Percentiles rank a stretch among this genome's conserved stretches.
Evolutionary conservation across 2,113 vertebrate genomes (phyloP).

Genomic region (Verasper variegatus): DNA sequence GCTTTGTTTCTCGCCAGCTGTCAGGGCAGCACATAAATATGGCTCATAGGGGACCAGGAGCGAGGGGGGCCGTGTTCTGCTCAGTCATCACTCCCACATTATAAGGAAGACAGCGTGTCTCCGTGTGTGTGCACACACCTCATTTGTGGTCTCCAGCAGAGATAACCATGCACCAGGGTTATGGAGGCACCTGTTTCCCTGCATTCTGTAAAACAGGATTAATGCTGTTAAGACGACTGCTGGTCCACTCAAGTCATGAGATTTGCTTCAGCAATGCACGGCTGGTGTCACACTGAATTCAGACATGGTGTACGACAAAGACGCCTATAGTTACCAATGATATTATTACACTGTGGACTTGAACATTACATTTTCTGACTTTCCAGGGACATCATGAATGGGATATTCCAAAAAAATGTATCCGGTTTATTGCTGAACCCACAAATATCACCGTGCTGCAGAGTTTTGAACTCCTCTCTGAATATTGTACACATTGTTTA

Average conservation of each 20-base stretch:
- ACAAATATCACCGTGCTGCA: constrained; percentile 26
- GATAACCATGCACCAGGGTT: constrained; percentile 3
- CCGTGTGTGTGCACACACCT: constrained; percentile 14
- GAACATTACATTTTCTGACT: background rate
- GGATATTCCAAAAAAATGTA: constrained; percentile 22
- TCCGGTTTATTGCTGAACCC: constrained; percentile 13
- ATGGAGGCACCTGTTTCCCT: constrained; percentile 52
- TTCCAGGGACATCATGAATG: constrained; percentile 28
- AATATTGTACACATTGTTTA: constrained; percentile 69
- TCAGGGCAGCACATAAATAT: constrained; percentile 70
- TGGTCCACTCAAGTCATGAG: background rate
- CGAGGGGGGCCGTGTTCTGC: constrained; percentile 51
- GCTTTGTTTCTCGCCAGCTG: constrained; percentile 80
- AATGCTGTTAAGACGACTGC: constrained; percentile 2
- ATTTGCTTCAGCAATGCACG: constrained; percentile 7
- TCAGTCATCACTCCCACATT: constrained; percentile 68
- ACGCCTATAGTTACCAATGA: background rate
- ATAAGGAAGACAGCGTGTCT: constrained; percentile 52
- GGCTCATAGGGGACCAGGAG: constrained; percentile 62
- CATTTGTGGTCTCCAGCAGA: constrained; percentile 40
- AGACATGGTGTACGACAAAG: background rate
- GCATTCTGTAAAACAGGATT: constrained; percentile 27
- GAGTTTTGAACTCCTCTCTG: constrained; percentile 5
- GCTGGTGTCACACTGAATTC: background rate
- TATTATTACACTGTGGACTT: background rate